These are phyloP conservation scores for Melitaea athalia DNA, from an alignment of 2,888 invertebrate genomes.

Conservation along the genomic window DNA sequence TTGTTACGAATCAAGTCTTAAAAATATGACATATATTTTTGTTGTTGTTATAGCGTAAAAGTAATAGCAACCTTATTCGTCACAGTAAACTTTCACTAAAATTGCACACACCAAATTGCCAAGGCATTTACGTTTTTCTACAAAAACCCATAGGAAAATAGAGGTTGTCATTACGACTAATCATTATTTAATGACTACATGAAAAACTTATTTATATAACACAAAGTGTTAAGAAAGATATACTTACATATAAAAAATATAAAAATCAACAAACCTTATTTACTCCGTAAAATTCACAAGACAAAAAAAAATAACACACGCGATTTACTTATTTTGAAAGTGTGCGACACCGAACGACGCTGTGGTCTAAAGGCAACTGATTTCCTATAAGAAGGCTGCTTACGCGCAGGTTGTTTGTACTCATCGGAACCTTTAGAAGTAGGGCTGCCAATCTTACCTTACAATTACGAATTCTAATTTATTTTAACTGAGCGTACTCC, in stretches of 20 bases:
- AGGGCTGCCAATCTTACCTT: no score
- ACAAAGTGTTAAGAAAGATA: background rate
- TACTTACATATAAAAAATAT: background rate
- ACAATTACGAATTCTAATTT: no score
- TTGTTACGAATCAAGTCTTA: no score
- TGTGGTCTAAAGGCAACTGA: slow-evolving; percentile 48
- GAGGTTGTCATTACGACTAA: slow-evolving; percentile 6
- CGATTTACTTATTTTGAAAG: slow-evolving; percentile 10
- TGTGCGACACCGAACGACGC: slow-evolving; percentile 21
- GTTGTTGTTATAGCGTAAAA: background rate
- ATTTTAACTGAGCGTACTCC: no score
- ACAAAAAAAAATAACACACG: slow-evolving; percentile 29
- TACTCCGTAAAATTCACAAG: background rate
- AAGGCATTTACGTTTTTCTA: background rate
- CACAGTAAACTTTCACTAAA: slow-evolving; percentile 23
- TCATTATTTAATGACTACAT: background rate
- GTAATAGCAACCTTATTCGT: background rate
- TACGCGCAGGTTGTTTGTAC: slow-evolving; percentile 37
- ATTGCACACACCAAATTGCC: slow-evolving; percentile 2
- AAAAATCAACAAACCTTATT: slow-evolving; percentile 4
- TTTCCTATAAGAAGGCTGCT: slow-evolving; percentile 43
- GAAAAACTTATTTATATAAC: background rate
- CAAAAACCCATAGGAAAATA: slow-evolving; percentile 8
- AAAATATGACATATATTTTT: no score
- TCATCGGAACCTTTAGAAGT: slow-evolving; percentile 21